phyloP scores from a whole-genome alignment of 2,888 invertebrate genomes.

The Myathropa florea region DNA sequence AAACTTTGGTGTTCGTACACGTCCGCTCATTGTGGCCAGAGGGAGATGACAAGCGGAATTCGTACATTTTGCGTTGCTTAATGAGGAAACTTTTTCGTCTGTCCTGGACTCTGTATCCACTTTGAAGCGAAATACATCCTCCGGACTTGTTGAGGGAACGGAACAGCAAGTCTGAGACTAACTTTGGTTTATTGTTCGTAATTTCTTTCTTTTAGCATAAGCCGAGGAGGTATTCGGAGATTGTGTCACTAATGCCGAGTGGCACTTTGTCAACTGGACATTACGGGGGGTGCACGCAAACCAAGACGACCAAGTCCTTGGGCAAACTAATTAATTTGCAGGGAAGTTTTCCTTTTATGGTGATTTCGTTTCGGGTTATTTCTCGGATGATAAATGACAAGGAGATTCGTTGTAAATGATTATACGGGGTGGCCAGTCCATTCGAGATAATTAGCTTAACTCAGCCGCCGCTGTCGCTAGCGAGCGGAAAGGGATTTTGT shows the following conservation, averaged over 20 bases:
- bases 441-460: constrained; percentile 32
- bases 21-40: background rate
- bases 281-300: background rate
- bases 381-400: constrained; percentile 35
- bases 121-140: background rate
- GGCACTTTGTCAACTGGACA: constrained; percentile 42
- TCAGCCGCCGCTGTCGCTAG: background rate
- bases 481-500: background rate
- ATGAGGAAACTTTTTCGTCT: constrained; percentile 60
- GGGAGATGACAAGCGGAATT: background rate
- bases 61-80: constrained; percentile 6
- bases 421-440: background rate
- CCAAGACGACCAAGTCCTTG: constrained; percentile 5
- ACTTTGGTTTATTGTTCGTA: constrained; percentile 23
- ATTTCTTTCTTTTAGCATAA: background rate
- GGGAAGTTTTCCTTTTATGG: constrained; percentile 22
- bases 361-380: constrained; percentile 28
- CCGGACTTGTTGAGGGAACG: background rate
- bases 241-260: constrained; percentile 48
- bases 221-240: constrained; percentile 16
- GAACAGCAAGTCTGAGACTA: constrained; percentile 8
- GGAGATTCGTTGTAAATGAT: constrained; percentile 18
- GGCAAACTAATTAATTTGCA: constrained; percentile 59
- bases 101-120: background rate
- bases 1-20: background rate